Conservation (phyloP, 2,888 invertebrate species). For the Malthinus flaveolus region DNA sequence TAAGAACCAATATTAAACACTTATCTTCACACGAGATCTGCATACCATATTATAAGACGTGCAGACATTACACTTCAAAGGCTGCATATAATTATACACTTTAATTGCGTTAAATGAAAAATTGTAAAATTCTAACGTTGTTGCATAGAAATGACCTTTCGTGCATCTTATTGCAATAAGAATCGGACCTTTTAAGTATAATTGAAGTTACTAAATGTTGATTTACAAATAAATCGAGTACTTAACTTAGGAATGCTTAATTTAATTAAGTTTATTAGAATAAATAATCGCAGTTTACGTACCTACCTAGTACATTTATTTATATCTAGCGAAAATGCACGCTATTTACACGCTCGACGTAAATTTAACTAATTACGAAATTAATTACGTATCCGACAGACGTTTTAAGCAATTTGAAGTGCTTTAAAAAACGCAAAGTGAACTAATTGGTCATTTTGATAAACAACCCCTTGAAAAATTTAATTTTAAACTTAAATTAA, state of each 20-base stretch:
- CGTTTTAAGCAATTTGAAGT: too few species aligned
- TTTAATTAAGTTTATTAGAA: background rate
- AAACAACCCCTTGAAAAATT: too few species aligned
- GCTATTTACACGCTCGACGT: background rate
- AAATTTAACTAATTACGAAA: too few species aligned
- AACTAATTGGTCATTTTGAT: too few species aligned
- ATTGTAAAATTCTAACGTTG: slow-evolving; percentile 9
- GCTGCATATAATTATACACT: slow-evolving; percentile 18
- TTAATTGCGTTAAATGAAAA: slow-evolving; percentile 4
- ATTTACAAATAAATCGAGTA: too few species aligned
- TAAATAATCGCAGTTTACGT: background rate
- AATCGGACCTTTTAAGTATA: background rate
- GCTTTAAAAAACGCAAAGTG: too few species aligned
- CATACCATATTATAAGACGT: slow-evolving; percentile 10
- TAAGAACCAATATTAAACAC: slow-evolving; percentile 8
- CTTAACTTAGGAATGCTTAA: background rate
- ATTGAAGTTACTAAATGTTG: background rate
- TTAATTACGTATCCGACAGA: too few species aligned
- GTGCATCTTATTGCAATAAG: slow-evolving; percentile 2
- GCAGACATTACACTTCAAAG: slow-evolving; percentile 9
- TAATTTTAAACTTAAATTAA: too few species aligned
- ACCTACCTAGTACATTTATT: background rate
- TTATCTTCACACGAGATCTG: slow-evolving; percentile 13
- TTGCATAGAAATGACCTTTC: slow-evolving; percentile 16
- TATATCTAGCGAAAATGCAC: background rate